These are phyloP conservation scores for Enteromius argenteus DNA, from an alignment of 2,797 vertebrate genomes.

Conservation along the genomic window DNA sequence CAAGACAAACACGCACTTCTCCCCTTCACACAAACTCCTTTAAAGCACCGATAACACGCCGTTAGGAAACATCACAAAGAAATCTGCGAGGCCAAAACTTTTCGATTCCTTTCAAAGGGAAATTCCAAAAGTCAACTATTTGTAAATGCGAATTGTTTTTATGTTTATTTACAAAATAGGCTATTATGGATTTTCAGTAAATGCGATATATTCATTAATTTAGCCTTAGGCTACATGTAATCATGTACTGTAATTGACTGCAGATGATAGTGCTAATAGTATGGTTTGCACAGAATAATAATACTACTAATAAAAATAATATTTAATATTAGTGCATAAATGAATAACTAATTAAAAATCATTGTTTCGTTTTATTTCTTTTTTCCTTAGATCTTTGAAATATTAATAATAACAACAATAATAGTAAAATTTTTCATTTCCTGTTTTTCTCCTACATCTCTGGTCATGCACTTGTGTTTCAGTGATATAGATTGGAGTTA, in stretches of 20 bases:
- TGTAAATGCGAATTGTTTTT: neutral
- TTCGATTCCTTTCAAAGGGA: slow-evolving; percentile 2
- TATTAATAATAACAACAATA: neutral
- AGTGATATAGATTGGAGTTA: neutral
- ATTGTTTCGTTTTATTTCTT: neutral
- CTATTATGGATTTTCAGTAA: neutral
- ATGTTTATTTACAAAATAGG: neutral
- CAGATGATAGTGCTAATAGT: neutral
- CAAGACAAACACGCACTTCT: slow-evolving; percentile 72
- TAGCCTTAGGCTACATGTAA: neutral
- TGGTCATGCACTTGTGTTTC: neutral
- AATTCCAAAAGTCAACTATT: neutral
- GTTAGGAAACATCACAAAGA: slow-evolving; percentile 34
- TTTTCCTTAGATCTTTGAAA: neutral
- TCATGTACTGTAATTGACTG: neutral
- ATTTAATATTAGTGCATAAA: neutral
- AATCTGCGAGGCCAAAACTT: slow-evolving; percentile 9
- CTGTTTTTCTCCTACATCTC: neutral
- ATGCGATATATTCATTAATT: neutral
- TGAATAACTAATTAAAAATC: neutral
- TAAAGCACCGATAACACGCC: slow-evolving; percentile 17
- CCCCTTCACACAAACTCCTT: neutral
- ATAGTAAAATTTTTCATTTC: neutral
- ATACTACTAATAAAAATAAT: neutral
- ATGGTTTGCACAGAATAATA: neutral